These are phyloP conservation scores for Triplophysa yarkandensis DNA, from an alignment of 2,797 vertebrate species.

Conservation along the genomic window DNA sequence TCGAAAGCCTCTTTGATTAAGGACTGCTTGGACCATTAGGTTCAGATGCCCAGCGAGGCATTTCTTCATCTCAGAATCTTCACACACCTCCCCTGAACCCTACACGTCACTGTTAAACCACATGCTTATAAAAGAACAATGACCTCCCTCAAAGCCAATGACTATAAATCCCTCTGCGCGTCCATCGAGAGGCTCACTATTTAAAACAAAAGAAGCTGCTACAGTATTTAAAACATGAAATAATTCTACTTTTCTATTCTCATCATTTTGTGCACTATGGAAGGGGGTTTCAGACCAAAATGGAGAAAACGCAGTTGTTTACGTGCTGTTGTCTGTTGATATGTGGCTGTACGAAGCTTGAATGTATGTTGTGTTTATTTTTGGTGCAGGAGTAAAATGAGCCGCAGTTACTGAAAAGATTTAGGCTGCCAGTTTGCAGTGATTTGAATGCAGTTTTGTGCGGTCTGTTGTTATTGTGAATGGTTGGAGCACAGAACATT, in stretches of 20 bases:
- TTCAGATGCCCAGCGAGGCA: conserved; percentile 17
- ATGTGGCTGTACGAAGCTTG: conserved; percentile 65
- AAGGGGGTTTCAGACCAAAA: conserved; percentile 79
- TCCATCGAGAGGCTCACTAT: conserved; percentile 73
- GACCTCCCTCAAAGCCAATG: conserved; percentile 60
- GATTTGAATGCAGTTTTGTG: conserved; percentile 24
- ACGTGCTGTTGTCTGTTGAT: conserved; percentile 69
- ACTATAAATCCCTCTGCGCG: conserved; percentile 68
- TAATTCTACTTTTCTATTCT: conserved; percentile 80
- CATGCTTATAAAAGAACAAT: conserved; percentile 73
- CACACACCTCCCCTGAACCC: conserved; percentile 50
- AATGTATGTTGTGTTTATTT: conserved; percentile 69
- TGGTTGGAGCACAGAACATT: not conserved
- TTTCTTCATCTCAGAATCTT: conserved; percentile 57
- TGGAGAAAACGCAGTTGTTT: conserved; percentile 74
- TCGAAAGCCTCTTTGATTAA: conserved; percentile 39
- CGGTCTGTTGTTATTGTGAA: not conserved
- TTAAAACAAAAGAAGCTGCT: conserved; percentile 75
- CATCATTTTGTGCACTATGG: conserved; percentile 81
- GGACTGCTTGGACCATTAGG: conserved; percentile 52
- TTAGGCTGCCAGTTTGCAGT: conserved; percentile 33
- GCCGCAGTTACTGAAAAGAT: conserved; percentile 23
- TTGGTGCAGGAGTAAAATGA: not conserved
- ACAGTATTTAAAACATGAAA: conserved; percentile 79
- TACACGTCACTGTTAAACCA: conserved; percentile 50